Percentiles rank a stretch among this genome's conserved stretches.
Conservation (phyloP, 2,888 invertebrate species). For the Therioaphis trifolii region DNA sequence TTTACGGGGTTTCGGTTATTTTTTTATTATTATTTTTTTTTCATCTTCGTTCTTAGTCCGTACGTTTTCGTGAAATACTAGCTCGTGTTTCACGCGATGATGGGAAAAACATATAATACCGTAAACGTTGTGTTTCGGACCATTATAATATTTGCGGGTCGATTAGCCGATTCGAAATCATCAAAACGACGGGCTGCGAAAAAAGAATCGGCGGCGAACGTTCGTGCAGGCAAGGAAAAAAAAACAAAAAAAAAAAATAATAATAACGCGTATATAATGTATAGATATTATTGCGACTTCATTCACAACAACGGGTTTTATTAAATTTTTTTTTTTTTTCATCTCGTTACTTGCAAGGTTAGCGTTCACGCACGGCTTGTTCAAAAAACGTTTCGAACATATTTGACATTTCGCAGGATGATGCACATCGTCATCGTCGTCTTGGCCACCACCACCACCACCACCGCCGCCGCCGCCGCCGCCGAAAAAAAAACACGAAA, state of each 20-base stretch:
- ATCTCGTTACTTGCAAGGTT: constrained; percentile 3
- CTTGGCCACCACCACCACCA: too few species aligned
- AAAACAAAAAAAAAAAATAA: constrained; percentile 17
- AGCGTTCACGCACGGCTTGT: constrained; percentile 28
- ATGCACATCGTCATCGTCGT: background rate
- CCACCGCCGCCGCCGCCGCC: background rate
- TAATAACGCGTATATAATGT: background rate
- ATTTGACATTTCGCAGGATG: constrained; percentile 11
- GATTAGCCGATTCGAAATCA: constrained; percentile 28
- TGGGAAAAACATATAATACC: constrained; percentile 7
- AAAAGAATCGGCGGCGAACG: background rate
- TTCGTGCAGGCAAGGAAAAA: constrained; percentile 19
- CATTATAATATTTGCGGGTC: background rate
- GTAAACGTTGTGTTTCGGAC: constrained; percentile 22
- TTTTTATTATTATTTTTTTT: too few species aligned
- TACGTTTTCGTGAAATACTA: constrained; percentile 2
- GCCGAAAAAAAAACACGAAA: background rate
- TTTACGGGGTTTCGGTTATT: background rate
- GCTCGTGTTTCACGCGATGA: constrained; percentile 9
- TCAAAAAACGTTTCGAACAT: constrained; percentile 28
- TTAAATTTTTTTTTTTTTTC: background rate
- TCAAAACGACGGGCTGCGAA: background rate
- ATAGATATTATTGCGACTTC: constrained; percentile 1
- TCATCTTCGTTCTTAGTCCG: background rate
- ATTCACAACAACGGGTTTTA: constrained; percentile 49